These are phyloP conservation scores for Seriola aureovittata DNA, from an alignment of 2,113 vertebrate species.

Conservation along the genomic window DNA sequence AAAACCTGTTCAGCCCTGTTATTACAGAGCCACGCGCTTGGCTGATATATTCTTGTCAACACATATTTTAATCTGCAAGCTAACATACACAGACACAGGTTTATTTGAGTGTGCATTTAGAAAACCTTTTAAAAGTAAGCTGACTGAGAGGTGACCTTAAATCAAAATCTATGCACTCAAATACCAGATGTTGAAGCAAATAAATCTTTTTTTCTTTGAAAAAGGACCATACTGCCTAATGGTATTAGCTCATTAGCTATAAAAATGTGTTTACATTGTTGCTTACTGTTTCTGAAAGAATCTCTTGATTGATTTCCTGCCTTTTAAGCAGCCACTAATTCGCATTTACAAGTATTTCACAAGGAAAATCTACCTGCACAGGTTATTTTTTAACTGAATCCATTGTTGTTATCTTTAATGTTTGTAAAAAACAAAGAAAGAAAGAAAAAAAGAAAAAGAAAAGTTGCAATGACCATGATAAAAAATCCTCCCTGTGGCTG, in stretches of 20 bases:
- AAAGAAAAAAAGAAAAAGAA: too few relatives aligned
- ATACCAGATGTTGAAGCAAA: slow-evolving; percentile 21
- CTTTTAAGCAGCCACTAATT: not conserved
- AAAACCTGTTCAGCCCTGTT: slow-evolving; percentile 49
- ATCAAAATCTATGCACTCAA: slow-evolving; percentile 15
- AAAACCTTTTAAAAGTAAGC: slow-evolving; percentile 45
- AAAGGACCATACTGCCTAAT: not conserved
- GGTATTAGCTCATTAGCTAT: slow-evolving; percentile 1
- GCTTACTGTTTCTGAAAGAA: not conserved
- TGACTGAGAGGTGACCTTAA: slow-evolving; percentile 51
- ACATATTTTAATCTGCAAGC: slow-evolving; percentile 21
- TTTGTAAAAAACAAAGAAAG: too few relatives aligned
- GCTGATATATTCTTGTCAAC: slow-evolving; percentile 58
- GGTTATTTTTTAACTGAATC: too few relatives aligned
- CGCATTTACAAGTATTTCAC: not conserved
- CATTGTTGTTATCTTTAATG: too few relatives aligned
- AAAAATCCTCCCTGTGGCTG: too few relatives aligned
- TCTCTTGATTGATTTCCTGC: not conserved
- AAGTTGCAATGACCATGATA: too few relatives aligned
- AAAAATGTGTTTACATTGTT: slow-evolving; percentile 3
- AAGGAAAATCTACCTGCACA: not conserved
- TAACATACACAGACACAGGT: slow-evolving; percentile 24
- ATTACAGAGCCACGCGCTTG: slow-evolving; percentile 51
- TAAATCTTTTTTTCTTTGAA: not conserved
- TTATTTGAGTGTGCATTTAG: slow-evolving; percentile 11